Conservation (phyloP, 64 coral and sea anemone species). For the Dendronephthya gigantea region DNA sequence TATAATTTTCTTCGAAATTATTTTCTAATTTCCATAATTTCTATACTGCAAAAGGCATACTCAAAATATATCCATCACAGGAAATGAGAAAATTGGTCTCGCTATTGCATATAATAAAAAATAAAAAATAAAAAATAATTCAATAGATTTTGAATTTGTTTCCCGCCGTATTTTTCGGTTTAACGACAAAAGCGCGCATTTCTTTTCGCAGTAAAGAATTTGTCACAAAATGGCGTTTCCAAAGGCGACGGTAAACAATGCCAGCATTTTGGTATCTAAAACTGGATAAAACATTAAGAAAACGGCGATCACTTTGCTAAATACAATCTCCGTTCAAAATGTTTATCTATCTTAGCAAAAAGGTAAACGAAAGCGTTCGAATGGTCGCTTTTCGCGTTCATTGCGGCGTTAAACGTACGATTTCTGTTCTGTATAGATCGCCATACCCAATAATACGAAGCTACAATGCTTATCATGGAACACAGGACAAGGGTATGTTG, state of each 20-base stretch:
- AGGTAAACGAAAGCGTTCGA: slow-evolving; percentile 42
- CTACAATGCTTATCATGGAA: slow-evolving; percentile 92
- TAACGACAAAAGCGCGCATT: background rate
- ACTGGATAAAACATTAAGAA: background rate
- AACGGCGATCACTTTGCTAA: background rate
- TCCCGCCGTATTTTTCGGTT: background rate
- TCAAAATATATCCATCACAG: too few species aligned
- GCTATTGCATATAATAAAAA: too few species aligned
- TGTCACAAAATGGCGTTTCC: background rate
- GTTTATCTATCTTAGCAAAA: slow-evolving; percentile 99
- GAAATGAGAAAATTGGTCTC: too few species aligned
- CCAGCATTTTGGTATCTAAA: background rate
- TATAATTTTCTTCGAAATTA: background rate
- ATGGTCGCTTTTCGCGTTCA: background rate
- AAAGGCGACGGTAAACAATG: slow-evolving; percentile 8
- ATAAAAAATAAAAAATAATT: too few species aligned
- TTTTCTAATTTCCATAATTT: too few species aligned
- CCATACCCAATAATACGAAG: slow-evolving; percentile 91
- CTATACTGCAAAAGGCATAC: too few species aligned
- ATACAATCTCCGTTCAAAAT: slow-evolving; percentile 15
- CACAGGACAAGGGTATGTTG: slow-evolving; percentile 76
- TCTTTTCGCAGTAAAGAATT: background rate
- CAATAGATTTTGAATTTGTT: background rate
- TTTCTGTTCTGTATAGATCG: slow-evolving; percentile 54
- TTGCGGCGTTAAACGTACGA: background rate